Base-by-base conservation (phyloP, 2,113 vertebrate species). In the Gymnorhina tibicen region DNA sequence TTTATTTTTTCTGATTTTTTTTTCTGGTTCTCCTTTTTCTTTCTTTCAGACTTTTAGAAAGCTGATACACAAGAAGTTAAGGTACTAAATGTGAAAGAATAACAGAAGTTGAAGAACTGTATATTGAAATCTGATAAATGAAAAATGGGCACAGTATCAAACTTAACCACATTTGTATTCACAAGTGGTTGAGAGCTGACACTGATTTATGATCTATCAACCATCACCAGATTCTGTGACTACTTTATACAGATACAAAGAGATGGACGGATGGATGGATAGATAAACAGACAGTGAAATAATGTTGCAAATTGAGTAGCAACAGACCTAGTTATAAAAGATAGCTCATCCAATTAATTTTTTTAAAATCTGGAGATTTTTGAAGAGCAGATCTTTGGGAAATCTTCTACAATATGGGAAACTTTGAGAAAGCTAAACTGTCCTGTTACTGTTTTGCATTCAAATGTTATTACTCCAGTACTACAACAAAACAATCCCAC, bases 91-190 rank as follows among this genome's bases (percentile, higher is more conserved):
- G 62, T 91, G 69, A 90, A 95, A 68, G 23, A 32, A 69, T 85
- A 93, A 74, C 89, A 96, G 89, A 91, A 94, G 58, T 76, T 56
- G 50, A 78, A 85, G 50, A 95, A 78, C 39, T 85, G 32, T 56
- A 42, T 83, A 96, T 68, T 93, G 91, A 95, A 97, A 96, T 87
- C 89, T 93, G 85, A 98, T 96, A 95, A 96, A 95, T 91, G 84
- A 95, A 95, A 97, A 96, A 93, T 66, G 74, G 94, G 91, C 95
- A 92, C 10, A 3, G 78, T 92, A 94, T 97, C 96, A 97, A 97
- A 93, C 95, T 94, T 97, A 97, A 96, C 97, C 95, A 96, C 93
- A 97, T 98, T 97, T 97, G 83, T 97, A 98, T 97, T 97, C 97
- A 97, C 91, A 94, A 82, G 81, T 86, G 97, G 86, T 88, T 96